A percentile compares a stretch with the other conserved stretches of the same genome.
These are phyloP conservation scores for Cavia aperea DNA, from an alignment of 2,113 vertebrate genomes.

Conservation along the genomic window DNA sequence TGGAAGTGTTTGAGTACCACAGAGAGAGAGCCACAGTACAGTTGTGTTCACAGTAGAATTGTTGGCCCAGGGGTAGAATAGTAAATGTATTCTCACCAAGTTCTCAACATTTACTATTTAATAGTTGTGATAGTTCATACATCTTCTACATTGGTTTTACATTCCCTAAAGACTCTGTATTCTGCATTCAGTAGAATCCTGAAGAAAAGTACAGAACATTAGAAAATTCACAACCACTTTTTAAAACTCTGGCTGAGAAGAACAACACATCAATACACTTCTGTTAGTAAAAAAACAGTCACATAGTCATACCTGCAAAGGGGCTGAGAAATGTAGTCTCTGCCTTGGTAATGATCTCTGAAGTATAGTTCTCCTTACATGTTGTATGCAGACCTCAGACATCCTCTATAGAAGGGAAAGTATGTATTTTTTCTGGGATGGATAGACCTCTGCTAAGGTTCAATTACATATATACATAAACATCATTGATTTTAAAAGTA, in stretches of 20 bases:
- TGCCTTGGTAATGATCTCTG: background rate
- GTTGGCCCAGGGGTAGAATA: background rate
- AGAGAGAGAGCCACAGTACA: background rate
- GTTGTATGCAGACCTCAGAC: background rate
- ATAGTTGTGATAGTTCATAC: background rate
- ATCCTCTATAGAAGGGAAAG: background rate
- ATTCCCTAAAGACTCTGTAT: background rate
- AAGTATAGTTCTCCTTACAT: background rate
- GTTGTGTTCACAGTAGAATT: no score
- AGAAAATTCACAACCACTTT: background rate
- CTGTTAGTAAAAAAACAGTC: background rate
- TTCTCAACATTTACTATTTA: background rate
- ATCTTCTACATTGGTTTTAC: no score
- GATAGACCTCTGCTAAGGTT: background rate
- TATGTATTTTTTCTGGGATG: background rate
- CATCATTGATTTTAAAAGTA: constrained; percentile 15
- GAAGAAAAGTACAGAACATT: background rate
- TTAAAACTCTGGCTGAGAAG: background rate
- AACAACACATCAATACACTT: background rate
- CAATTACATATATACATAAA: background rate
- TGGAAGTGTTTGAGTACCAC: background rate
- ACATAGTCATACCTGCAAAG: background rate
- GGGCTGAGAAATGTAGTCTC: background rate
- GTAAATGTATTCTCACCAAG: background rate
- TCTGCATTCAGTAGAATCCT: background rate